Evolutionary conservation across 1,140 invertebrate species (phyloP).

Genomic region (Rhopalosiphum maidis): DNA sequence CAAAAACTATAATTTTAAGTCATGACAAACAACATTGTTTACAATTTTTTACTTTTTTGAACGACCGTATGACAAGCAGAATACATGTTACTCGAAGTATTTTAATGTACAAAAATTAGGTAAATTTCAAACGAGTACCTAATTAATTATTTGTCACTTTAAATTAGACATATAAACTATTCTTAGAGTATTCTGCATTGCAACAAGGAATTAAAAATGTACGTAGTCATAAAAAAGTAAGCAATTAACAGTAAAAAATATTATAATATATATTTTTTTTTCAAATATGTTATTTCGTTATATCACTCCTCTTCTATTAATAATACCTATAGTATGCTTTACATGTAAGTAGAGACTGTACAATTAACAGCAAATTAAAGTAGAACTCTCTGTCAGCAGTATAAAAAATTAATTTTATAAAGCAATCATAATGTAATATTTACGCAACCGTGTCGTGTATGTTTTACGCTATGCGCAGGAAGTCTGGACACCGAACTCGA

Average conservation of each 20-base stretch:
- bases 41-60: not conserved
- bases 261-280: too few relatives aligned
- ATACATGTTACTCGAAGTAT: not conserved
- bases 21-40: not conserved
- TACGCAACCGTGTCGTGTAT: not conserved
- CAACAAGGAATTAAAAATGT: too few relatives aligned
- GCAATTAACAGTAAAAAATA: too few relatives aligned
- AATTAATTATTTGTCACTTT: not conserved
- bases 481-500: constrained; percentile 75
- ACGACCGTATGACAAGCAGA: not conserved
- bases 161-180: not conserved
- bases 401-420: too few relatives aligned
- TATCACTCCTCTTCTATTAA: too few relatives aligned
- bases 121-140: not conserved
- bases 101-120: not conserved
- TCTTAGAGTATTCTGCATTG: not conserved
- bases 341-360: too few relatives aligned
- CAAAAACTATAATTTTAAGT: not conserved
- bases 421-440: not conserved
- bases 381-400: too few relatives aligned
- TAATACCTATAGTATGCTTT: too few relatives aligned
- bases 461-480: not conserved
- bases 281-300: too few relatives aligned
- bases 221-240: too few relatives aligned
- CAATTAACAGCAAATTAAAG: too few relatives aligned